phyloP scores from a whole-genome alignment of 64 coral and sea anemone species.

The Actinia equina region DNA sequence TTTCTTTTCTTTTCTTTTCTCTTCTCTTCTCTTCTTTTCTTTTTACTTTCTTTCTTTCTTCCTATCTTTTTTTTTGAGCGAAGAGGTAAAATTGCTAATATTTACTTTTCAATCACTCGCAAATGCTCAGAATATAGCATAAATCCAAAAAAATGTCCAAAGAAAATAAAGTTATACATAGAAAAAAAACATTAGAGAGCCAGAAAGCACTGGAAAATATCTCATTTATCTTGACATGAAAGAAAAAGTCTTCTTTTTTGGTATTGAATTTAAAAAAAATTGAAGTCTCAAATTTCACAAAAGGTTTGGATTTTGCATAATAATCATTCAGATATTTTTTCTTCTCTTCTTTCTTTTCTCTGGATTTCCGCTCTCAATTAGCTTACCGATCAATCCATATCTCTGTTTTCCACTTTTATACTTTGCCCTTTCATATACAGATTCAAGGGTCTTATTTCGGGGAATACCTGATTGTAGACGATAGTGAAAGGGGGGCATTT shows the following conservation, averaged over 20 bases:
- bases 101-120: background rate
- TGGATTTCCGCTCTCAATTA: slow-evolving; percentile 8
- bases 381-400: slow-evolving; percentile 1
- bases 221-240: background rate
- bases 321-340: background rate
- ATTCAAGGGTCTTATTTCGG: slow-evolving; percentile 6
- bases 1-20: too few relatives aligned
- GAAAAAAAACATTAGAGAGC: background rate
- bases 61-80: background rate
- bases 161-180: background rate
- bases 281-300: background rate
- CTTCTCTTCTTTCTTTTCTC: background rate
- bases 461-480: background rate
- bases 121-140: background rate
- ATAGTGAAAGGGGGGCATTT: background rate
- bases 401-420: background rate
- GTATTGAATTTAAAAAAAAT: background rate
- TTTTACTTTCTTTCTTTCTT: too few relatives aligned
- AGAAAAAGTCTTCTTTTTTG: background rate
- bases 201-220: background rate
- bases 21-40: too few relatives aligned
- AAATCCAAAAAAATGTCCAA: background rate
- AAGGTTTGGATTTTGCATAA: background rate
- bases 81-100: background rate
- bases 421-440: background rate